Conservation (phyloP, 2,888 invertebrate genomes). For the Amitus sp. region DNA sequence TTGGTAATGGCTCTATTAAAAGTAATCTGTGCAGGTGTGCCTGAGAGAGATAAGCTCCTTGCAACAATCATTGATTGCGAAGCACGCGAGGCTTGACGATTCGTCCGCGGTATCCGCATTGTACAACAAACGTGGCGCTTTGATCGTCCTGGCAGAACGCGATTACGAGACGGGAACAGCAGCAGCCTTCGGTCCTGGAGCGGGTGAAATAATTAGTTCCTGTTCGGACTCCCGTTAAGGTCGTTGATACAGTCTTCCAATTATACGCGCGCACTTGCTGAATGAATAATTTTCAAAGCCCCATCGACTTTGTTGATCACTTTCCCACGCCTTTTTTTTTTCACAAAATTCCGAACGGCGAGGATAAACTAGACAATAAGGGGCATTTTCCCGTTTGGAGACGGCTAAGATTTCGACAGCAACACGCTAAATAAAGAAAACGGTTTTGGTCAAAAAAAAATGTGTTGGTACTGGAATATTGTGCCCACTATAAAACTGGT, state of each 20-base stretch:
- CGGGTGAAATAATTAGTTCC: slow-evolving; percentile 35
- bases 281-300: slow-evolving; percentile 25
- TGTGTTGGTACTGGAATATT: too few relatives aligned
- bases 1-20: background rate
- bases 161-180: background rate
- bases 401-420: too few relatives aligned
- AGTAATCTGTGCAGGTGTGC: background rate
- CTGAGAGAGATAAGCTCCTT: background rate
- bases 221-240: slow-evolving; percentile 38
- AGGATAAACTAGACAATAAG: too few relatives aligned
- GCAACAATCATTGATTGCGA: background rate
- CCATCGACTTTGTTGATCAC: background rate
- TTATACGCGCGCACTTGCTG: slow-evolving; percentile 20
- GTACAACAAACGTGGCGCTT: too few relatives aligned
- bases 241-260: slow-evolving; percentile 32
- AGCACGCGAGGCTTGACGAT: background rate
- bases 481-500: too few relatives aligned
- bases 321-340: background rate
- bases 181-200: background rate
- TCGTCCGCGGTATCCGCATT: background rate
- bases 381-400: too few relatives aligned
- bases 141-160: background rate
- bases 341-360: background rate
- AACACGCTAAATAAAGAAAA: too few relatives aligned
- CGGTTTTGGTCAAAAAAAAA: too few relatives aligned